Conservation (phyloP, 2,888 invertebrate genomes). For the Napeogenes sylphis region DNA sequence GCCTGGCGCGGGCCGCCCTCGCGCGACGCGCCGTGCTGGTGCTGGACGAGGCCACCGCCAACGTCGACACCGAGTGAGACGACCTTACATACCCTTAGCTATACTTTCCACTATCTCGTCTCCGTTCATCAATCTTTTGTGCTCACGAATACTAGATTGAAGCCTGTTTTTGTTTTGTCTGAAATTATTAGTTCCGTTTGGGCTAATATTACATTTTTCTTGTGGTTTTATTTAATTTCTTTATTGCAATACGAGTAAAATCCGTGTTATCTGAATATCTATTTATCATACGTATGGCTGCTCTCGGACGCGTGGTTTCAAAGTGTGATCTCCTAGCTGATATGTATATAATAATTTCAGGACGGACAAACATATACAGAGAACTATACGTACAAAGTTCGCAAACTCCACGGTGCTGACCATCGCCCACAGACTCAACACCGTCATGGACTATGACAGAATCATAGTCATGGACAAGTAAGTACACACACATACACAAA, state of each 20-base stretch:
- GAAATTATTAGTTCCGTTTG: background rate
- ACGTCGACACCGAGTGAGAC: constrained; percentile 88
- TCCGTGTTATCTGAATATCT: background rate
- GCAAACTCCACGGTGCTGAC: constrained; percentile 85
- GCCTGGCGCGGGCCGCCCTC: constrained; percentile 83
- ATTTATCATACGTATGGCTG: too few species aligned
- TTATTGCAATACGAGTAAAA: background rate
- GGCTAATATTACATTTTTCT: too few species aligned
- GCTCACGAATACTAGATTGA: background rate
- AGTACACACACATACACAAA: constrained; percentile 12
- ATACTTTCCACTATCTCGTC: too few species aligned
- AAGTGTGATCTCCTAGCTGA: background rate
- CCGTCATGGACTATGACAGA: constrained; percentile 90
- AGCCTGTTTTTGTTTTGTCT: background rate
- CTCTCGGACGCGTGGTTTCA: background rate
- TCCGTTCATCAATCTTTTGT: background rate
- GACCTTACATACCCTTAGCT: too few species aligned
- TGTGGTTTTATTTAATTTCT: background rate
- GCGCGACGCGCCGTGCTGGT: constrained; percentile 82
- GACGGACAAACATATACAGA: constrained; percentile 87
- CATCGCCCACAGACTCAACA: constrained; percentile 89
- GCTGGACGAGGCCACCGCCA: constrained; percentile 92
- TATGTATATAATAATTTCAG: constrained; percentile 42
- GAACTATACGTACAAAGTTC: constrained; percentile 84
- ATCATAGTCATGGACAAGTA: constrained; percentile 88